phyloP scores from a whole-genome alignment of 2,113 vertebrate genomes.

The Quiscalus mexicanus region DNA sequence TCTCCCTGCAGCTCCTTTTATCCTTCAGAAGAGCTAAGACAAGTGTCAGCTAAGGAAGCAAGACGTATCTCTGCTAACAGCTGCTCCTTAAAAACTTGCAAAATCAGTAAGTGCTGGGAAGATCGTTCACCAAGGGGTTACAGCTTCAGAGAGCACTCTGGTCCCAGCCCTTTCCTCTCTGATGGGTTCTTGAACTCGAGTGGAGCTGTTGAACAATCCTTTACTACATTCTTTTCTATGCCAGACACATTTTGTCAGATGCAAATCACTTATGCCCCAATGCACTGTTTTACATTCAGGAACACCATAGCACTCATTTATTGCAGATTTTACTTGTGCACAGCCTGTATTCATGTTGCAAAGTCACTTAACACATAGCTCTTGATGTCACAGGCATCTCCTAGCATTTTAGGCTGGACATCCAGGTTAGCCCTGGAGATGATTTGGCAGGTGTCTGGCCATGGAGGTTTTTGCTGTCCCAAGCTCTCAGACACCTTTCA shows the following conservation, averaged over 20 bases:
- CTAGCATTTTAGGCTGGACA: not conserved
- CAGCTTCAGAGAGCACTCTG: not conserved
- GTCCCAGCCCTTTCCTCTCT: not conserved
- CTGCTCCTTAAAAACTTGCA: not conserved
- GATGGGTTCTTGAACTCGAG: not conserved
- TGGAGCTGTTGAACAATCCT: not conserved
- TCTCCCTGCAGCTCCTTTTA: not conserved
- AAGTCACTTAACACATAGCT: not conserved
- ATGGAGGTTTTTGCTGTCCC: not conserved
- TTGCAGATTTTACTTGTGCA: constrained; percentile 6
- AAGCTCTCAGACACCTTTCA: not conserved
- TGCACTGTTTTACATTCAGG: constrained; percentile 17
- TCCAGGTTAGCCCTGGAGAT: not conserved
- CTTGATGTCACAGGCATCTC: not conserved
- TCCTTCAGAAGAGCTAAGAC: not conserved
- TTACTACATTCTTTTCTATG: not conserved
- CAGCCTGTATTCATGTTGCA: not conserved
- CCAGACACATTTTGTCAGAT: not conserved
- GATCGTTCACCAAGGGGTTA: not conserved
- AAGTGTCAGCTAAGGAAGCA: not conserved
- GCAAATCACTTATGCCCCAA: constrained; percentile 37
- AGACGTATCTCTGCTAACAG: not conserved
- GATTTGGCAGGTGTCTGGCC: not conserved
- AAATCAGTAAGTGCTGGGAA: not conserved
- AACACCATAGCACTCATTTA: not conserved